Evolutionary conservation across 2,797 vertebrate species (phyloP).

Genomic region (Tapirus indicus): DNA sequence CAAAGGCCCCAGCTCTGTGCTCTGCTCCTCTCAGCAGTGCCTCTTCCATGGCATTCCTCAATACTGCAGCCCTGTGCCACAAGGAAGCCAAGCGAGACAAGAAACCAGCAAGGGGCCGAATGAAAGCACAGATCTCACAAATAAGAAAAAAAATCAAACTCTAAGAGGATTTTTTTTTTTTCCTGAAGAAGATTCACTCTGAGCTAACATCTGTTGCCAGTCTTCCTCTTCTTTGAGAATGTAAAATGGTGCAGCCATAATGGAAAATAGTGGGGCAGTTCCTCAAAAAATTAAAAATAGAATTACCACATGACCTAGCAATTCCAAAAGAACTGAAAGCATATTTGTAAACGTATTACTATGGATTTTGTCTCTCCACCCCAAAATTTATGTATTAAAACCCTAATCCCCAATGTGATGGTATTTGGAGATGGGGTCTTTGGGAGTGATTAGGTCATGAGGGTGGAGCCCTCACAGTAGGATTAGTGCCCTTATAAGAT

Average conservation of each 20-base stretch:
- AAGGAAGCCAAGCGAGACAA: neutral
- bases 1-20: neutral
- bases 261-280: neutral
- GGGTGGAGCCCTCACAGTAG: neutral
- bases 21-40: neutral
- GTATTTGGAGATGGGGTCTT: neutral
- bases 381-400: neutral
- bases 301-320: neutral
- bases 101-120: neutral
- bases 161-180: neutral
- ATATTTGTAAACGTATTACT: neutral
- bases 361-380: neutral
- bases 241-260: neutral
- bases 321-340: neutral
- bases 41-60: neutral
- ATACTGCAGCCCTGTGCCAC: neutral
- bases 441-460: neutral
- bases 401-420: neutral
- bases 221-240: neutral
- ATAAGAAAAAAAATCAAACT: neutral
- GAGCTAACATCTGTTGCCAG: too few relatives aligned
- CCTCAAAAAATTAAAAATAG: neutral
- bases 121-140: neutral
- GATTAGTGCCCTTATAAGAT: neutral
- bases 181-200: too few relatives aligned